Conservation (phyloP, 2,113 vertebrate genomes). For the Dasyornis broadbenti region DNA sequence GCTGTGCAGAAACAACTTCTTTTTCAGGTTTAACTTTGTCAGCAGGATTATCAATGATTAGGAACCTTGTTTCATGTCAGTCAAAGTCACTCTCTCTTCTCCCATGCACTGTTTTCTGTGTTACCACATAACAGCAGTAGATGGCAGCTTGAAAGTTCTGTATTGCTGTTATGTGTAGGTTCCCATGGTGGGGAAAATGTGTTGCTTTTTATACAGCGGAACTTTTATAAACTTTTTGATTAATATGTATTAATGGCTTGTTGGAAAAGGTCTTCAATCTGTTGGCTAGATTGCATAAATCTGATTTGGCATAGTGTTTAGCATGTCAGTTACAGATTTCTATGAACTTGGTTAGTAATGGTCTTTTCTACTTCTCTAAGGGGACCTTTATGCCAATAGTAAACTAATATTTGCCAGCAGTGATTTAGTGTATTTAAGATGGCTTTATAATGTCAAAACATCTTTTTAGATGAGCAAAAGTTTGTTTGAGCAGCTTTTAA, state of each 20-base stretch:
- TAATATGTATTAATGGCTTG: neutral
- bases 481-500: neutral
- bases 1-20: neutral
- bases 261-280: neutral
- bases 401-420: neutral
- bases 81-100: neutral
- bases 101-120: neutral
- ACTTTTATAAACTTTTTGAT: neutral
- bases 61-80: fast-evolving
- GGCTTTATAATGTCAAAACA: neutral
- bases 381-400: neutral
- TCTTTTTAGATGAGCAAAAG: neutral
- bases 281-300: neutral
- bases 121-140: neutral
- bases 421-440: neutral
- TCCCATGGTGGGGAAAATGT: neutral
- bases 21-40: neutral
- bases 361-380: neutral
- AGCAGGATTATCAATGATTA: neutral
- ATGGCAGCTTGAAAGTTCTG: slow-evolving; percentile 21
- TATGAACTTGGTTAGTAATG: neutral
- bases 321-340: neutral
- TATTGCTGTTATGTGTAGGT: neutral
- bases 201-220: neutral
- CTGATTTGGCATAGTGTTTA: neutral